Evolutionary conservation across 2,113 vertebrate genomes (phyloP), one percentile per base, ranked within the genome.

Genomic region (Pseudorasbora parva): DNA sequence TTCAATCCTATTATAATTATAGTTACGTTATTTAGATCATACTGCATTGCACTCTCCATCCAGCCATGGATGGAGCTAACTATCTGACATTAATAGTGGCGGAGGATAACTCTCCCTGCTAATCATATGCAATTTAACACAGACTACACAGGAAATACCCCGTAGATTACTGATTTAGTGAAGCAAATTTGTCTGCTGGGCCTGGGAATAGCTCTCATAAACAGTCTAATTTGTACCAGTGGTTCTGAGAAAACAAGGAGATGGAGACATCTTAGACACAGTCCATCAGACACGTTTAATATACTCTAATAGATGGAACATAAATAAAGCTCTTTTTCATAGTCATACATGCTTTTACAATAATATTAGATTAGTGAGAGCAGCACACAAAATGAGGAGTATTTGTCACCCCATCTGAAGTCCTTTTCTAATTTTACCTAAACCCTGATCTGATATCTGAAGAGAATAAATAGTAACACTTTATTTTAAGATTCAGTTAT

Each of bases 101-200:
- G 62, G 49, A 84, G 75, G 51, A 66, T 45, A 76, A 78, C 82
- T 83, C 80, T 68, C 76, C 14, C 69, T 59, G 69, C 81, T 81
- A 86, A 86, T 81, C 69, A 84, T 86, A 73, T 81, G 82, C 82
- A 86, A 81, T 86, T 69, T 81, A 81, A 43, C 41, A 59, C 51
- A 81, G 77, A 60, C 77, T 82, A 76, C 74, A 66, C 37, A 84
- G 81, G 72, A 86, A 71, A 81, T 54, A 74, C n/a, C 51, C 71
- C 41, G 21, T 76, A 84, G 49, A 69, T 73, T 59, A 49, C 76
- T 37, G 82, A 86, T 84, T 86, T 71, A 81, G 79, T 33, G 47
- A 71, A 81, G 85, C 51, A 86, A 45, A 59, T 69, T 43, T 77
- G 59, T 86, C 77, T 59, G 62, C 41, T 76, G 82, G 27, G 64